A percentile compares a stretch with the other conserved stretches of the same genome.
phyloP scores from a whole-genome alignment of 2,888 invertebrate species.

The Drosophila stalkeri region DNA sequence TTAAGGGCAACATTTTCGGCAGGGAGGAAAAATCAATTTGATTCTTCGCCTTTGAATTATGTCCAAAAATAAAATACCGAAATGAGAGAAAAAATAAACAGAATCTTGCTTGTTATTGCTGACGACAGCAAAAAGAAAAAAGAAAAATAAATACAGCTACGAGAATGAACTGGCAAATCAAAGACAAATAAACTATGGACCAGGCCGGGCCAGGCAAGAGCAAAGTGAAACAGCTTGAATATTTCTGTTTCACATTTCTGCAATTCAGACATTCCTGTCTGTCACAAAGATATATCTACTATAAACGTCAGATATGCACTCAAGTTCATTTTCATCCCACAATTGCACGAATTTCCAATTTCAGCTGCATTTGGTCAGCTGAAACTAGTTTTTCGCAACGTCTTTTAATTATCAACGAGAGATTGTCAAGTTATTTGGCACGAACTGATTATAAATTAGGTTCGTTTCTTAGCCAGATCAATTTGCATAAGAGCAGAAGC shows the following conservation, averaged over 20 bases:
- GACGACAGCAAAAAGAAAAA: conserved; percentile 63
- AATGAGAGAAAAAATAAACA: conserved; percentile 59
- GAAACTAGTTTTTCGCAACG: conserved; percentile 20
- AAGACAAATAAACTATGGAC: conserved; percentile 13
- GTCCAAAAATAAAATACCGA: conserved; percentile 42
- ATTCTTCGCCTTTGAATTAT: conserved; percentile 47
- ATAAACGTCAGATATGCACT: background rate
- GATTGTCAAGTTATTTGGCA: background rate
- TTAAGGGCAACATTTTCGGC: background rate
- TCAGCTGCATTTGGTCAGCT: conserved; percentile 12
- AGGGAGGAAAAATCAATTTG: conserved; percentile 2
- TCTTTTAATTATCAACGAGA: background rate
- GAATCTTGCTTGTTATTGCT: conserved; percentile 25
- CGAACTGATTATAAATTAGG: background rate
- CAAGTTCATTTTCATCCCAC: conserved; percentile 14
- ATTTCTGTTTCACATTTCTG: conserved; percentile 40
- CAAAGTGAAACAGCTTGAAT: conserved; percentile 1
- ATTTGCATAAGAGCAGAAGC: background rate
- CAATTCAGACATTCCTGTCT: conserved; percentile 40
- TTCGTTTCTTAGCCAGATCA: background rate
- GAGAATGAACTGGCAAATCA: conserved; percentile 15
- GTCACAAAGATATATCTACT: too few species aligned
- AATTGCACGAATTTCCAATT: conserved; percentile 6
- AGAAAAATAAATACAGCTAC: conserved; percentile 50
- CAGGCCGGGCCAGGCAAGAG: background rate